A percentile compares a stretch with the other conserved stretches of the same genome.
Conservation (phyloP, 2,113 vertebrate species). For the Sturnira hondurensis region DNA sequence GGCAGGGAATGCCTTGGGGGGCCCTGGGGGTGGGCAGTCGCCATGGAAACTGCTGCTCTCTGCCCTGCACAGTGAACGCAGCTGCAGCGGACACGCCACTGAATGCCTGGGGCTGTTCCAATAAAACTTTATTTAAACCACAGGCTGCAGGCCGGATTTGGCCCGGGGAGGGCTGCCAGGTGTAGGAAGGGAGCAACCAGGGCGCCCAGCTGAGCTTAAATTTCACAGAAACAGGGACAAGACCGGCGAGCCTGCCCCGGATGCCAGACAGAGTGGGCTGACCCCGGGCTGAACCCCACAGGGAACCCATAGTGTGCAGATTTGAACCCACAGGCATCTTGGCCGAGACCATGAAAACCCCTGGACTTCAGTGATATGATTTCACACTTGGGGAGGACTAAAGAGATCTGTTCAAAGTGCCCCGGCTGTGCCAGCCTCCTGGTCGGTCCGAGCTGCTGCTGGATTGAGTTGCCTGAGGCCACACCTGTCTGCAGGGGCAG, state of each 20-base stretch:
- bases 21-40: neutral
- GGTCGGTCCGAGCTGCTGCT: no score
- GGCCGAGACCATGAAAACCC: neutral
- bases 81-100: neutral
- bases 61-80: neutral
- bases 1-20: neutral
- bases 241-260: neutral
- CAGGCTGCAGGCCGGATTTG: neutral
- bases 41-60: neutral
- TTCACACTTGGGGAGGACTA: neutral
- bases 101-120: neutral
- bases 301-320: neutral
- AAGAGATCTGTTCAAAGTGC: neutral
- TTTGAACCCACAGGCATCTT: neutral
- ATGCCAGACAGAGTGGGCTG: rapidly evolving
- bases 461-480: no score
- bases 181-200: neutral
- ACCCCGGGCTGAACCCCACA: neutral
- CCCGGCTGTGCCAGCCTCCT: rapidly evolving
- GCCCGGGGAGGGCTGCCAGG: neutral
- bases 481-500: no score
- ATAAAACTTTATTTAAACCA: slow-evolving; percentile 65
- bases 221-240: neutral
- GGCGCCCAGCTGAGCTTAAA: neutral
- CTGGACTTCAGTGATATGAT: neutral